Percentiles rank a stretch among this genome's conserved stretches.
Evolutionary conservation across 2,113 vertebrate species (phyloP).

Genomic region (Dromaius novaehollandiae): DNA sequence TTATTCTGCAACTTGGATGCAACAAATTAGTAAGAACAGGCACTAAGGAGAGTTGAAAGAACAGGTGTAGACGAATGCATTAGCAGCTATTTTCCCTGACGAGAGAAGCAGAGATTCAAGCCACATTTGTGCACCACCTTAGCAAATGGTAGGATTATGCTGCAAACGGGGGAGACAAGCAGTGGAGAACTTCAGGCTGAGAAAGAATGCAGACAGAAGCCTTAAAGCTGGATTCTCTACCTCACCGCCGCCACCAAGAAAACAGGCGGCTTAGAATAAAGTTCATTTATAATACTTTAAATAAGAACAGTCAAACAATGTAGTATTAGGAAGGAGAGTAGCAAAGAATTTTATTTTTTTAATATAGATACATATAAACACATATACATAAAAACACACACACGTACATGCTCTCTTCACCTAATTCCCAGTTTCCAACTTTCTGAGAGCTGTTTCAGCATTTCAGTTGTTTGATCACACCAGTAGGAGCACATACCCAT

Average conservation of each 20-base stretch:
- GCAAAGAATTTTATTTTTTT: not conserved
- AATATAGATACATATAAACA: not conserved
- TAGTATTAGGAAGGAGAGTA: not conserved
- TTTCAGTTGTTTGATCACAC: not conserved
- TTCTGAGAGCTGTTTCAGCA: not conserved
- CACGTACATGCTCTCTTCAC: not conserved
- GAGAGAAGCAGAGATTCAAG: not conserved
- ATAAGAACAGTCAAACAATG: not conserved
- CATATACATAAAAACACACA: not conserved
- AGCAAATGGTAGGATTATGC: not conserved
- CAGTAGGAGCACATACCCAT: accelerated
- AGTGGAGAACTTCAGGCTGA: not conserved
- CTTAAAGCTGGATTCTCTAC: not conserved
- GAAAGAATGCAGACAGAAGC: not conserved
- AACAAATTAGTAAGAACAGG: not conserved
- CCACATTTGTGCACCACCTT: not conserved
- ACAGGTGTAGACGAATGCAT: too few species aligned
- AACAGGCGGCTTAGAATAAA: not conserved
- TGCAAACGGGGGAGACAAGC: not conserved
- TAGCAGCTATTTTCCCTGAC: not conserved
- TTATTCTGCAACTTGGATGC: not conserved
- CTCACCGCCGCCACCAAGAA: not conserved
- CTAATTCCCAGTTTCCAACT: not conserved
- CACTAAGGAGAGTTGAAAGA: not conserved
- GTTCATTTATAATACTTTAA: not conserved